Base-by-base conservation (phyloP, 2,888 invertebrate genomes). In the Callinectes sapidus region DNA sequence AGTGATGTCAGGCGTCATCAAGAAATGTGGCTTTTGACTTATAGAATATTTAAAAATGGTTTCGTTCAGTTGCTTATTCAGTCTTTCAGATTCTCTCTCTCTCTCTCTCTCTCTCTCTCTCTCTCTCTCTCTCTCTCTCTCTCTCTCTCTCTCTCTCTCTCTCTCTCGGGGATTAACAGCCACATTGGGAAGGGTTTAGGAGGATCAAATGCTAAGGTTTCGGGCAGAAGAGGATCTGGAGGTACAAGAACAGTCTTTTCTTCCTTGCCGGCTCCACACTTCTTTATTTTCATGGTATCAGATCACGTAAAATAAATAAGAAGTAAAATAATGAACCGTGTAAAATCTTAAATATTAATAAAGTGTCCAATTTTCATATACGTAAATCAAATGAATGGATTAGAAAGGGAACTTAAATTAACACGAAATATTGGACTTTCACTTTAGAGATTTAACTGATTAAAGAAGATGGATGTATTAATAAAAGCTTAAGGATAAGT, bases 111-210 rank as follows among this genome's bases (percentile, higher is more conserved):
- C 85, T 35, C 35, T 85, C 35, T 85, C 35, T 85, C 35, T 85
- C 35, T 32, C 42, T 35, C 35, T 35, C 42, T 35, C 16, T 85
- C 42, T 85, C 85, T 18, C 16, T 35, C 35, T 39, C 39, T 86
- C 86, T 86, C 39, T 86, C 39, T 86, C 39, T 86, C 42, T 86
- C 23, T 86, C 35, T 86, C 86, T 86, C 35, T 86, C 86, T 86
- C 86, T 42, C 35, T 86, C 42, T 39, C 16, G n/a, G 71, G n/a
- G 71, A 71, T 71, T 28, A 71, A 28, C 28, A 71, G 6, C 28
- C 71, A 71, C 71, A 28, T 28, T 71, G 71, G 71, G 71, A 71
- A 28, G 71, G 71, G 71, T 71, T 71, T 71, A 71, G 71, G 23
- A n/a, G 71, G 71, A 71, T 71, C 71, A 71, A 71, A 71, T 71